phyloP scores from a whole-genome alignment of 2,888 invertebrate genomes.

The Agrilus biguttatus region DNA sequence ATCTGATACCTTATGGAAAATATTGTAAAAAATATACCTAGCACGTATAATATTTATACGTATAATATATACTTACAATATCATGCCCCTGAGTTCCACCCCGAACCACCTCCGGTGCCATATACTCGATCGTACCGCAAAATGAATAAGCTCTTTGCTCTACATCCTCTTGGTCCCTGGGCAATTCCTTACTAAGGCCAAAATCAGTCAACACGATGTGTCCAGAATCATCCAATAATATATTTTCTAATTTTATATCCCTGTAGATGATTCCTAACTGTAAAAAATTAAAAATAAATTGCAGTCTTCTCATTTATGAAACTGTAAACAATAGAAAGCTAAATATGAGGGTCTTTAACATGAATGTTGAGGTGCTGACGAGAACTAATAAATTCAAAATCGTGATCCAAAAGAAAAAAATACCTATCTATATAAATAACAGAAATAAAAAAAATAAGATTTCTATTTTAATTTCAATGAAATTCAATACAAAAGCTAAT shows the following conservation, averaged over 20 bases:
- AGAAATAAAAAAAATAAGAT: too few relatives aligned
- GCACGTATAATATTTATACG: not conserved
- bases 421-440: too few relatives aligned
- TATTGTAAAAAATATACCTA: not conserved
- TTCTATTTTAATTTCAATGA: too few relatives aligned
- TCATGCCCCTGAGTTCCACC: slow-evolving; percentile 86
- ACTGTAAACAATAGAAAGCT: too few relatives aligned
- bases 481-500: too few relatives aligned
- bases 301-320: not conserved
- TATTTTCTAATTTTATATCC: slow-evolving; percentile 95
- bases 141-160: slow-evolving; percentile 88
- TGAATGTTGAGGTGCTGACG: too few relatives aligned
- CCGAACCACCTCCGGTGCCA: slow-evolving; percentile 74
- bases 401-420: too few relatives aligned
- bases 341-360: too few relatives aligned
- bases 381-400: too few relatives aligned
- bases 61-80: slow-evolving; percentile 56
- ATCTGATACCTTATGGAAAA: not conserved
- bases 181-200: slow-evolving; percentile 89
- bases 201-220: slow-evolving; percentile 96
- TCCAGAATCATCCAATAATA: slow-evolving; percentile 83
- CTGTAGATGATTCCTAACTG: slow-evolving; percentile 95
- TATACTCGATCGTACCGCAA: slow-evolving; percentile 97
- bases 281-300: slow-evolving; percentile 18
- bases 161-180: slow-evolving; percentile 31